Base-by-base conservation (phyloP, 2,888 invertebrate genomes). In the Abscondita cerata region DNA sequence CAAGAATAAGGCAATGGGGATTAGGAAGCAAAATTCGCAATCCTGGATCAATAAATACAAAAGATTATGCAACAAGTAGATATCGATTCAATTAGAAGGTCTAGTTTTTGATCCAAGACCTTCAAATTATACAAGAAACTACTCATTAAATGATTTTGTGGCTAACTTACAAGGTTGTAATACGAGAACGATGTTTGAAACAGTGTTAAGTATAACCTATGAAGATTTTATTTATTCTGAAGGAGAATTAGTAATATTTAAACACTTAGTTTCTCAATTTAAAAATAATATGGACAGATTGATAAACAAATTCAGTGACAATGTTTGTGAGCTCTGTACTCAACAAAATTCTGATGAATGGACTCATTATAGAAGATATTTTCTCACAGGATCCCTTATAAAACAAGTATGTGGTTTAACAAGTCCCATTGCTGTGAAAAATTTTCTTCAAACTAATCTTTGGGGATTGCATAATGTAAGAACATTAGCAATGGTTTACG, bases 41-140 rank as follows among this genome's bases (percentile, higher is more conserved):
- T 9, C 33, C 50, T 12, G 50, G 50, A 2, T 15, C 50, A 11
- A 20, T 50, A 6, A 8, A 18, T 9, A 15, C 50, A 13, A 50
- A 50, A 20, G 9, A 31, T 9, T 50, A 33, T 50, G 33, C 50
- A 3, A 13, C 15, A 2, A n/a, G 8, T 20, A 5, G 50, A 12
- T 50, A 20, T 12, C 2, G 33, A 11, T n/a, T 2, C 33, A 12
- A 12, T 50, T n/a, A 12, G 20, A 33, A 25, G 33, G 6, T 4
- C 50, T 31, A 12, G 2, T n/a, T 11, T 50, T 25, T 50, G 33
- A 50, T 31, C 50, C 50, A 8, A 50, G 50, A 33, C 50, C 50
- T 4, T 1, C 8, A 3, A 3, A 13, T 9, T 50, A 50, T 11
- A 50, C 15, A 6, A 50, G 50, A 20, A 15, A 31, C 15, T 9